Base-by-base conservation (phyloP, 1,140 invertebrate species). In the Dreissena rostriformis region DNA sequence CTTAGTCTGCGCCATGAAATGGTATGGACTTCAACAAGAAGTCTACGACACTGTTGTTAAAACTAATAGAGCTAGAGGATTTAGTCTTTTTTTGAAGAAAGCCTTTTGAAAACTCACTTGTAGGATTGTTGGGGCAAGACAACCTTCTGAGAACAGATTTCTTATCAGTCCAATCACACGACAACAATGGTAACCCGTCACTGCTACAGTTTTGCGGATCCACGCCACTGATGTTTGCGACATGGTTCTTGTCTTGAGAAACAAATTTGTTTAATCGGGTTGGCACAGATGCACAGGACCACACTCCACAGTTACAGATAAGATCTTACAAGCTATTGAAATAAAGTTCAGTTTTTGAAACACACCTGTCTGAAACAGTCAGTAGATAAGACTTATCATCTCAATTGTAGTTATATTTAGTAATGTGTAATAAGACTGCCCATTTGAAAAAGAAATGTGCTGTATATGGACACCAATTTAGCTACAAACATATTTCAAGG, bases 1-100 rank as follows among this genome's bases (percentile, higher is more conserved):
- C 91, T 73, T 95, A 93, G 53, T 95, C 91, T 7, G 95, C 95
- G 90, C 95, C 95, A 72, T 94, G 93, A 90, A 95, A 95, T 88
- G 95, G 95, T 85, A 95, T 95, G 87, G 96, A 93, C 57, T 61
- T 61, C 22, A 12, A 61, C 22, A 61, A 24, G 22, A 24, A 61
- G 22, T 61, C 57, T 12, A 61, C 57, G 17, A 12, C 57, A 61
- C 57, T 61, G 17, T 61, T 6, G 2, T 61, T 61, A 61, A 24
- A 61, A 61, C 22, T 61, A 39, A 8, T 39, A n/a, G 57, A 61
- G 22, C 57, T 61, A 61, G 57, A 61, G 17, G 22, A n/a, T 61
- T 61, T 11, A 19, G 57, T 24, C 17, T n/a, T n/a, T 19, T 61
- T 24, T 61, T 19, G 22, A 61, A 61, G 57, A 61, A n/a, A n/a